Evolutionary conservation across 2,113 vertebrate genomes (phyloP).

Genomic region (Gracilinanus agilis): DNA sequence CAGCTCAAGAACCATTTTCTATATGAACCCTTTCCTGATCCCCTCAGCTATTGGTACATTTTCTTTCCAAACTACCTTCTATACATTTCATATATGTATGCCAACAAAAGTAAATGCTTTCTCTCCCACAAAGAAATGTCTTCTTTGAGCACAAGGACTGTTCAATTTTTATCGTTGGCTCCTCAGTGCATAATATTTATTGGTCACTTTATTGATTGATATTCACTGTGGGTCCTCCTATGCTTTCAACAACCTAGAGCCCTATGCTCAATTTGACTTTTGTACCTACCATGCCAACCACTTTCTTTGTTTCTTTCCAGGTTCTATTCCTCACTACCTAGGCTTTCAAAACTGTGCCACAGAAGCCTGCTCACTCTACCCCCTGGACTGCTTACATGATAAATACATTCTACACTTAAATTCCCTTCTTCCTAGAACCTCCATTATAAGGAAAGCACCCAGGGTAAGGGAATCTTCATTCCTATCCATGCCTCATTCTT

Average conservation of each 20-base stretch:
- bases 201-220: neutral
- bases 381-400: neutral
- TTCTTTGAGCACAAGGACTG: neutral
- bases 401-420: neutral
- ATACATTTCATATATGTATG: too few species aligned
- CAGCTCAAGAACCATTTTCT: too few species aligned
- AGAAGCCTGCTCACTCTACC: neutral
- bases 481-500: neutral
- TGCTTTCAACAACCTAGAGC: neutral
- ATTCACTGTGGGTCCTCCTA: neutral
- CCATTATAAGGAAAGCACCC: neutral
- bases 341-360: neutral
- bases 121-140: neutral
- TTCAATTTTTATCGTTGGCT: neutral
- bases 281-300: neutral
- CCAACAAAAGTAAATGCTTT: neutral
- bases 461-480: neutral
- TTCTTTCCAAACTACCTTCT: too few species aligned
- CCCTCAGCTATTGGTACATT: too few species aligned
- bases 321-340: neutral
- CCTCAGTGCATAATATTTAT: neutral
- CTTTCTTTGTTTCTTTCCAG: neutral
- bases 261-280: neutral
- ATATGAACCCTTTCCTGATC: too few species aligned
- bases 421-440: neutral